A percentile compares a stretch with the other conserved stretches of the same genome.
Conservation (phyloP, 92 coral and sea anemone genomes). For the Zoanthus sansibaricus region DNA sequence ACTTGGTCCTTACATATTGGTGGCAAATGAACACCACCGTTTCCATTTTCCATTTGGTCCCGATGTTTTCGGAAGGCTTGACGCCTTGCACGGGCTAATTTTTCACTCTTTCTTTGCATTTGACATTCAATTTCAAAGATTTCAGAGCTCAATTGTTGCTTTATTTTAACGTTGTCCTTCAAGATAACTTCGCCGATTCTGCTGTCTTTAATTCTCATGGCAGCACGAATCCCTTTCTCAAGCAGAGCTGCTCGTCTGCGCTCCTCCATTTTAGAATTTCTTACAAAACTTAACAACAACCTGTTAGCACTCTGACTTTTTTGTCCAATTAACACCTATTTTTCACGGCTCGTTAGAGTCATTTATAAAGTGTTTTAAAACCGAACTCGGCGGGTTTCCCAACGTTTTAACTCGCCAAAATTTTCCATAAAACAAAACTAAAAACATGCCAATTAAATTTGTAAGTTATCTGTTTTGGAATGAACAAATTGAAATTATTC, state of each 20-base stretch:
- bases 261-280: slow-evolving; percentile 5
- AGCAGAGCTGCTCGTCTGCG: neutral
- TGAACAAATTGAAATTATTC: neutral
- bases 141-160: slow-evolving; percentile 10
- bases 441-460: neutral
- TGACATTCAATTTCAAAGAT: slow-evolving; percentile 31
- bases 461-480: neutral
- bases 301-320: neutral
- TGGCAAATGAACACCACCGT: slow-evolving; percentile 16
- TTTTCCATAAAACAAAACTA: neutral
- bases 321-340: slow-evolving; percentile 8
- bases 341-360: neutral
- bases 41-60: neutral
- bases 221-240: slow-evolving; percentile 37
- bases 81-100: slow-evolving; percentile 4
- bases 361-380: neutral
- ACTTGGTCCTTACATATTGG: slow-evolving; percentile 2
- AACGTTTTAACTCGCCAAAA: too few relatives aligned
- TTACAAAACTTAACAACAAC: neutral
- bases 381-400: neutral
- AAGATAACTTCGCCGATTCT: slow-evolving; percentile 32
- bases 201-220: slow-evolving; percentile 39
- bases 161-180: slow-evolving; percentile 38
- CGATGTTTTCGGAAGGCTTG: slow-evolving; percentile 8
- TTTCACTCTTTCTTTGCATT: slow-evolving; percentile 27